Conservation (phyloP, 2,797 vertebrate genomes). For the Myiotriccus ornatus region DNA sequence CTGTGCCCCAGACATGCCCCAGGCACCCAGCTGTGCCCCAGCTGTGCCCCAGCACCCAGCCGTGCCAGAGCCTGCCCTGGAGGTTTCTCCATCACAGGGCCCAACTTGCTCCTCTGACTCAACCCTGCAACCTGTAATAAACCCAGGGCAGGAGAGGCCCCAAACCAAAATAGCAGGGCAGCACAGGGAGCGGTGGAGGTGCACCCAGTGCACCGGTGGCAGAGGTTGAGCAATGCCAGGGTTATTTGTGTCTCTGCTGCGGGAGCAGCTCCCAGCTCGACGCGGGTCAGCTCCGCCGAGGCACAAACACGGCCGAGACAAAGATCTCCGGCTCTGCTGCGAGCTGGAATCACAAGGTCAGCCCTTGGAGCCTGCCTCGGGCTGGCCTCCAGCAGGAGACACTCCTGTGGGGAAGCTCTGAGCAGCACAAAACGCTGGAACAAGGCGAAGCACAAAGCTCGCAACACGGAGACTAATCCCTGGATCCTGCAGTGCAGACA, state of each 20-base stretch:
- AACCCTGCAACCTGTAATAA: neutral
- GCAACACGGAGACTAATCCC: neutral
- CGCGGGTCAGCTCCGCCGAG: neutral
- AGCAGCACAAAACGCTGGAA: neutral
- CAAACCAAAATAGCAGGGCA: neutral
- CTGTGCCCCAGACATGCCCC: neutral
- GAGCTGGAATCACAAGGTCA: neutral
- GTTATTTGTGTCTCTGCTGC: neutral
- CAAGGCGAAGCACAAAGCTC: neutral
- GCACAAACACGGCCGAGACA: neutral
- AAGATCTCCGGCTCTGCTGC: neutral
- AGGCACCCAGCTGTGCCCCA: neutral
- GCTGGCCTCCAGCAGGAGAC: neutral
- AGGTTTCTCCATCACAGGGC: neutral
- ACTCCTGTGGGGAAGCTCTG: neutral
- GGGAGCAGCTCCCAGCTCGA: neutral
- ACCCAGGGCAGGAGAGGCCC: neutral
- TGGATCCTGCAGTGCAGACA: neutral
- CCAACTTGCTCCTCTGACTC: neutral
- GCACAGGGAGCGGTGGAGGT: neutral
- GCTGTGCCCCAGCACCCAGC: neutral
- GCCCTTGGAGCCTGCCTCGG: neutral
- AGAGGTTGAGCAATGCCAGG: neutral
- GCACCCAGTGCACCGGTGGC: fast-evolving
- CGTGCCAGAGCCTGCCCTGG: fast-evolving